Evolutionary conservation across 2,113 vertebrate species (phyloP), one percentile per base, ranked within the genome.

Genomic region (Corvus moneduloides): DNA sequence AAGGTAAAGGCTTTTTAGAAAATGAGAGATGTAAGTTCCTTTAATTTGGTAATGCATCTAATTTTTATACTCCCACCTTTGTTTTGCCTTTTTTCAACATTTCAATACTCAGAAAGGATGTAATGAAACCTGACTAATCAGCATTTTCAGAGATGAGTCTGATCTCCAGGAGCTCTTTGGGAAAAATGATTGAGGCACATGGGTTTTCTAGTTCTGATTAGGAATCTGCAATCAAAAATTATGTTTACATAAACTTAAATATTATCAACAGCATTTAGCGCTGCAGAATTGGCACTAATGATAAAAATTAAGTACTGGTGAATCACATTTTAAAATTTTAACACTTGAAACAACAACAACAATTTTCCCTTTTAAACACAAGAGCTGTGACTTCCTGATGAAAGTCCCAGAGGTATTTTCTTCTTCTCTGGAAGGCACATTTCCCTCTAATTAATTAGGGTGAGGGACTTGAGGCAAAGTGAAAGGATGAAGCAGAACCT

Each of bases 391-490:
- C 98, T 98, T 98, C 97, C 98, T 97, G 95, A 94, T 94, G 88
- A 96, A 97, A 94, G 88, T 97, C 98, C 95, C 98, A 77, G 88
- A 97, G 94, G 97, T 87, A 75, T 49, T 89, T 96, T 66, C 90
- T 74, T 92, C 93, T 96, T 85, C 97, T 96, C 97, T 97, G 94
- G 94, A 97, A 98, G 98, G 97, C 96, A 89, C 67, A 61, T 80
- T 95, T 97, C 91, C 91, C 81, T 97, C 94, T 97, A 97, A 97
- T 98, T 98, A 98, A 98, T 98, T 95, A 97, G 97, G 49, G 26
- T 72, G 61, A 93, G n/a, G 17, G 35, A 80, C 63, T 91, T 91
- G 62, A 95, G 89, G 93, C 91, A 78, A 94, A 90, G 82, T 19
- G 21, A 78, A 67, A 78, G 73, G 86, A 93, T 93, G 56, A 83